A percentile compares a stretch with the other conserved stretches of the same genome.
Conservation (phyloP, 2,888 invertebrate species). For the Phragmatobia fuliginosa region DNA sequence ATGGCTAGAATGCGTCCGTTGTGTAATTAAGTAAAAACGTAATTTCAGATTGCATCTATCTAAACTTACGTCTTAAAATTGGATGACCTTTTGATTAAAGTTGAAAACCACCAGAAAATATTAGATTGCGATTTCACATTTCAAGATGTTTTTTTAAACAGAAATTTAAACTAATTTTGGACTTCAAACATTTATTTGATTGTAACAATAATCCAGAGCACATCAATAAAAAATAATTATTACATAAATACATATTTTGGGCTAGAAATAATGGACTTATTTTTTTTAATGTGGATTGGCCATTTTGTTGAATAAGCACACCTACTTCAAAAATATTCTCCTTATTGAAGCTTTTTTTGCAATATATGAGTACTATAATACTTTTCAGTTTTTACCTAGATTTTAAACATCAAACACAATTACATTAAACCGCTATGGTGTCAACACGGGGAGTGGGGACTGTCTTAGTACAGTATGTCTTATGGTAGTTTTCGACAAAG, state of each 20-base stretch:
- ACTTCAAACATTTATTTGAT: too few species aligned
- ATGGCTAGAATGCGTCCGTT: constrained; percentile 5
- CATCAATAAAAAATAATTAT: too few species aligned
- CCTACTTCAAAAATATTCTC: too few species aligned
- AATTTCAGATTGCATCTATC: not conserved
- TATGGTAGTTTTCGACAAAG: too few species aligned
- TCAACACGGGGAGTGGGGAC: too few species aligned
- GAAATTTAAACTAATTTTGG: too few species aligned
- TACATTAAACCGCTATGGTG: too few species aligned
- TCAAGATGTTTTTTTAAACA: too few species aligned
- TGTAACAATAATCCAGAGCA: too few species aligned
- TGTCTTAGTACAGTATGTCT: too few species aligned
- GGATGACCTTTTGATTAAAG: constrained; percentile 5
- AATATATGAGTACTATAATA: not conserved
- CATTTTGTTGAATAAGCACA: not conserved
- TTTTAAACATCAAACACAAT: too few species aligned
- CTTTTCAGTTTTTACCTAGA: not conserved
- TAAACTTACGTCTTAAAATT: not conserved
- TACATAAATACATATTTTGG: too few species aligned
- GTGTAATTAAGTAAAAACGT: constrained; percentile 2
- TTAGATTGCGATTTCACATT: not conserved
- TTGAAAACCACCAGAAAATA: not conserved
- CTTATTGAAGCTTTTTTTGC: not conserved
- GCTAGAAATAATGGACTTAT: not conserved
- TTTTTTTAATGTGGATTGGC: not conserved